Conservation (phyloP, 2,888 invertebrate genomes). For the Cheilosia soror region DNA sequence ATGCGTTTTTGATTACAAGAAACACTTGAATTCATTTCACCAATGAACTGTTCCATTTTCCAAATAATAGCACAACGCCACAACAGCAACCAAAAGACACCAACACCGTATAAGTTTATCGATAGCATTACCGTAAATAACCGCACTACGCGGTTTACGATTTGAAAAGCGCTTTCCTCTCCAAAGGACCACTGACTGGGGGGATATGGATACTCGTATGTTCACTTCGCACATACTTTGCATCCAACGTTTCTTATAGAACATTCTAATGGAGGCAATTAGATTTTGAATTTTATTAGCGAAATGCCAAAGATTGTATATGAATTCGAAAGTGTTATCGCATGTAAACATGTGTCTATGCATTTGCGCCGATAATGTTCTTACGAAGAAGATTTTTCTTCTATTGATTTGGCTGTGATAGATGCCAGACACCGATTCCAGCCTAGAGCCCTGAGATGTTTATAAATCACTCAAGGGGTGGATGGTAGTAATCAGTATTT, state of each 20-base stretch:
- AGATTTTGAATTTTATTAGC: slow-evolving; percentile 69
- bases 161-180: not conserved
- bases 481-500: slow-evolving; percentile 22
- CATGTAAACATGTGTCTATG: slow-evolving; percentile 55
- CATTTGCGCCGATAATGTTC: slow-evolving; percentile 40
- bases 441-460: slow-evolving; percentile 36
- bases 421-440: slow-evolving; percentile 48
- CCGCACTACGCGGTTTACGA: not conserved
- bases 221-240: not conserved
- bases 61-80: too few relatives aligned
- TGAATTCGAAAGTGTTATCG: slow-evolving; percentile 46
- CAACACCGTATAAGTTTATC: too few relatives aligned
- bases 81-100: too few relatives aligned
- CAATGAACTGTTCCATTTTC: too few relatives aligned
- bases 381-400: slow-evolving; percentile 30
- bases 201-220: too few relatives aligned
- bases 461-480: slow-evolving; percentile 43
- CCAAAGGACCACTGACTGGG: too few relatives aligned
- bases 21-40: too few relatives aligned
- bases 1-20: too few relatives aligned
- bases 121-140: too few relatives aligned
- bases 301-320: slow-evolving; percentile 61
- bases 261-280: slow-evolving; percentile 59
- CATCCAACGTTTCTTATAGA: slow-evolving; percentile 29
- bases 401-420: slow-evolving; percentile 60